Base-by-base conservation (phyloP, 2,797 vertebrate genomes). In the Microhierax caerulescens region DNA sequence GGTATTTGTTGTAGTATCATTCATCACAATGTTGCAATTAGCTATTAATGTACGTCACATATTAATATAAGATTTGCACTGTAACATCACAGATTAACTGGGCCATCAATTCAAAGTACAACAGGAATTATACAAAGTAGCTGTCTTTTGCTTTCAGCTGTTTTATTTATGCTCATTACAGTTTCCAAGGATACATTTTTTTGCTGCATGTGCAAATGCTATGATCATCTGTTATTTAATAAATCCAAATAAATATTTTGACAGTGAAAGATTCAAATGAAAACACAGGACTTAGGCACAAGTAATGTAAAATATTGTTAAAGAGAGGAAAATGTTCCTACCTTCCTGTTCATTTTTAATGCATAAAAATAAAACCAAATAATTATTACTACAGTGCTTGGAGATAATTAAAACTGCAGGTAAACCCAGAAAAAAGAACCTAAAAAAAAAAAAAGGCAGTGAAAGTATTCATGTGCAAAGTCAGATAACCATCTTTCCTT, bases 11-110 rank as follows among this genome's bases (percentile, higher is more conserved):
- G 32, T 67, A 76, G 43, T 45, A 78, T 57, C 19, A 72, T 91
- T 85, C 16, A 88, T 94, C 85, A 84, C 47, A 80, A 65, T 92
- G 57, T 96, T 86, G 75, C 68, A 92, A 88, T 95, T 94, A 93
- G 72, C 63, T 81, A 57, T 79, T 90, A 94, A 95, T 90, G 25
- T 93, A 65, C 65, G 36, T 84, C 72, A 85, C 4, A 0, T 92
- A 94, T 72, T 95, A 91, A 79, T 75, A 79, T 64, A 57, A 91
- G 76, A 85, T 95, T 84, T 76, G 24, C 25, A 30, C 34, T 83
- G 48, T 63, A 96, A 90, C 57, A 94, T 54, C 74, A 79, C 50
- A 93, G 91, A 93, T 96, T 95, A 93, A 60, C 76, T 93, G 53
- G 45, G 51, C 15, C 0, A 81, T 96, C 79, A 78, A 91, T 96